Evolutionary conservation across 2,797 vertebrate species (phyloP).

Genomic region (Champsocephalus esox): DNA sequence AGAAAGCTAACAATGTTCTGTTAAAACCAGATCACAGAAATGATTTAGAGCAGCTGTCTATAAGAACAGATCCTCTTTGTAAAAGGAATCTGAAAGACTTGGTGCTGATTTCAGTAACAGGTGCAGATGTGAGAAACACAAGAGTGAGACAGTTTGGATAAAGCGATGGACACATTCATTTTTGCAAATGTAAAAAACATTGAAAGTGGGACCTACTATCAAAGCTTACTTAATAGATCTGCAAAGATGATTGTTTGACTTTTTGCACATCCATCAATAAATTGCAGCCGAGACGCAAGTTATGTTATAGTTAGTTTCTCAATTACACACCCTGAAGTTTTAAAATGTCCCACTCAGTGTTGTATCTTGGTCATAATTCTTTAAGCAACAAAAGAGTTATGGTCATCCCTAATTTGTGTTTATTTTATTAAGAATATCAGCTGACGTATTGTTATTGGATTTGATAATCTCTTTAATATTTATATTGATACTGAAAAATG

Average conservation of each 20-base stretch:
- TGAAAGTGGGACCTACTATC: background rate
- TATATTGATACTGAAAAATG: background rate
- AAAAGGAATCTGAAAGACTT: background rate
- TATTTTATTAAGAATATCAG: background rate
- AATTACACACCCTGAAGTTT: background rate
- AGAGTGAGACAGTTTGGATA: background rate
- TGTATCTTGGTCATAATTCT: background rate
- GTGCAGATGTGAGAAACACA: background rate
- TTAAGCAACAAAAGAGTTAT: background rate
- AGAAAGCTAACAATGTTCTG: background rate
- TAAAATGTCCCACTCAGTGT: background rate
- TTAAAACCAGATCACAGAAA: background rate
- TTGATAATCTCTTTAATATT: background rate
- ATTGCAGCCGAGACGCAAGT: background rate
- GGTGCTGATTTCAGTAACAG: background rate
- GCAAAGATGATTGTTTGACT: background rate
- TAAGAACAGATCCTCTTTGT: conserved; percentile 1
- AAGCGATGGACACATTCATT: no score
- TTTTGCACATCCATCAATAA: fast-evolving
- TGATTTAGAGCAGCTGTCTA: background rate
- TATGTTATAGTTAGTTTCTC: background rate
- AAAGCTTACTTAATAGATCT: background rate
- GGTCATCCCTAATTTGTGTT: background rate
- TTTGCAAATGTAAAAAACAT: no score
- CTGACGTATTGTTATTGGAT: no score